These are phyloP conservation scores for Palythoa heliodiscus DNA, from an alignment of 92 coral and sea anemone genomes.

Conservation along the genomic window DNA sequence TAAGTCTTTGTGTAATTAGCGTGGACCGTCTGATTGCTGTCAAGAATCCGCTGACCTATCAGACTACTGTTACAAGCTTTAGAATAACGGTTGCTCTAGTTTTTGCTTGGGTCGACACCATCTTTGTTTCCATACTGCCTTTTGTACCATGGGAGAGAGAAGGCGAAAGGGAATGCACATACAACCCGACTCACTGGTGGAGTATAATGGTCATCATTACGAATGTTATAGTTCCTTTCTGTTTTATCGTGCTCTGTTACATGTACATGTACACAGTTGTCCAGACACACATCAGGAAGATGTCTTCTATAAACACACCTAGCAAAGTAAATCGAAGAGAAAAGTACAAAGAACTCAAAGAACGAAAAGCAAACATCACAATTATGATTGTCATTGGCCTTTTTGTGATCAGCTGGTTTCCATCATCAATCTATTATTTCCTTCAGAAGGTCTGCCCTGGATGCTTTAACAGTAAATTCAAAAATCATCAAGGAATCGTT, in stretches of 20 bases:
- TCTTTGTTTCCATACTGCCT: conserved; percentile 79
- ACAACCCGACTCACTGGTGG: conserved; percentile 94
- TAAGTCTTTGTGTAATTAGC: conserved; percentile 90
- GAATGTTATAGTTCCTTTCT: conserved; percentile 86
- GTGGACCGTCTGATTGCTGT: conserved; percentile 91
- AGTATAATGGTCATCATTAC: conserved; percentile 87
- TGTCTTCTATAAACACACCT: conserved; percentile 37
- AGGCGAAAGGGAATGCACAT: conserved; percentile 61
- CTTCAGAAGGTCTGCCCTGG: conserved; percentile 69
- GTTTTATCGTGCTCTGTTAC: conserved; percentile 85
- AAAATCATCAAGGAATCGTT: conserved; percentile 54
- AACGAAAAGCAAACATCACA: conserved; percentile 81
- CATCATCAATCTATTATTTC: conserved; percentile 91
- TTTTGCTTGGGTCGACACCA: conserved; percentile 78
- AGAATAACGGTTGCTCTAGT: conserved; percentile 65
- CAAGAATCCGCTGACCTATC: conserved; percentile 79
- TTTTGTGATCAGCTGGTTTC: conserved; percentile 89
- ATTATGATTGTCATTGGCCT: conserved; percentile 89
- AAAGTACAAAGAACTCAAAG: conserved; percentile 61
- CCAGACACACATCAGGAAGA: conserved; percentile 62
- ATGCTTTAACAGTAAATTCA: conserved; percentile 71
- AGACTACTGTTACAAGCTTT: conserved; percentile 65
- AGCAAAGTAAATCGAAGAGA: conserved; percentile 21
- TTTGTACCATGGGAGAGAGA: conserved; percentile 77
- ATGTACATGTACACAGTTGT: conserved; percentile 79